Evolutionary conservation across 1,140 invertebrate species (phyloP).

Genomic region (Portunus trituberculatus): DNA sequence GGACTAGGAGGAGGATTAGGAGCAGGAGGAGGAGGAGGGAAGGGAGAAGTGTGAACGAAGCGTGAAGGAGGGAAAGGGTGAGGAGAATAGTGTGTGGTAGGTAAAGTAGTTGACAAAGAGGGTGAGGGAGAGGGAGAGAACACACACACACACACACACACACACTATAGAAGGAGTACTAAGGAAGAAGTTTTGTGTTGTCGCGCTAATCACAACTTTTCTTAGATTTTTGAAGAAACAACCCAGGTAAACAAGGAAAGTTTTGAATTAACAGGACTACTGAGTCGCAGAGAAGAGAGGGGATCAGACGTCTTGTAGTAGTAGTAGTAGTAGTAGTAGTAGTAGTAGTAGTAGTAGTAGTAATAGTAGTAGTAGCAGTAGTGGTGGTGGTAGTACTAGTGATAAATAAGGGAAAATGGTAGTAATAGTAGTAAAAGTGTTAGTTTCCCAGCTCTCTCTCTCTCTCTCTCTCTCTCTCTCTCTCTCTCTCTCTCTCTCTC

Average conservation of each 20-base stretch:
- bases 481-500: too few relatives aligned
- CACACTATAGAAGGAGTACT: background rate
- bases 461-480: too few relatives aligned
- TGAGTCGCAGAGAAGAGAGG: too few relatives aligned
- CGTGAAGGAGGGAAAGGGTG: background rate
- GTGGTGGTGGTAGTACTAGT: too few relatives aligned
- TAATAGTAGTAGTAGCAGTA: too few relatives aligned
- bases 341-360: too few relatives aligned
- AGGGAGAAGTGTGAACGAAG: conserved; percentile 1
- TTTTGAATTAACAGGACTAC: conserved; percentile 32
- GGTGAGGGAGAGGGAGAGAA: background rate
- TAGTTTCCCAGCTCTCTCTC: too few relatives aligned
- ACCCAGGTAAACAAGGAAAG: conserved; percentile 28
- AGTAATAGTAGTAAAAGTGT: too few relatives aligned
- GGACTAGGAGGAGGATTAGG: background rate
- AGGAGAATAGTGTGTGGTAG: background rate
- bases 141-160: conserved; percentile 5
- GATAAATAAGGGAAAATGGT: too few relatives aligned
- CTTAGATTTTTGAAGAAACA: conserved; percentile 41
- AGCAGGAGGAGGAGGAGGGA: background rate
- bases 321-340: too few relatives aligned
- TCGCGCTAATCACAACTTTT: conserved; percentile 47
- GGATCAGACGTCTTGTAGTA: too few relatives aligned
- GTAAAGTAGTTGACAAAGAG: background rate
- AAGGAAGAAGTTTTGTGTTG: background rate